Base-by-base conservation (phyloP, 1,140 invertebrate species). In the Ruditapes philippinarum region DNA sequence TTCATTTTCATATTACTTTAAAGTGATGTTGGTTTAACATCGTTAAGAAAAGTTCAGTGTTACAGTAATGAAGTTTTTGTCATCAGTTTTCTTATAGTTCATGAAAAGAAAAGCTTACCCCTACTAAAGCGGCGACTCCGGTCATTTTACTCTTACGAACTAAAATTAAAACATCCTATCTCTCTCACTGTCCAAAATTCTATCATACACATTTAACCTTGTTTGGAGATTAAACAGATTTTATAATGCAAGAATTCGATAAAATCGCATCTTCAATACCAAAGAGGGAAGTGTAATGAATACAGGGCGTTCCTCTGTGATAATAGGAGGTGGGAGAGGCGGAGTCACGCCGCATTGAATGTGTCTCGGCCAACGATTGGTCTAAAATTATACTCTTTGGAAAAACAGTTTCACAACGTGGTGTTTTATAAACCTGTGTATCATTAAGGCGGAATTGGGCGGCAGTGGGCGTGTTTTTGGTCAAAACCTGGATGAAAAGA, bases 71-170 rank as follows among this genome's bases (percentile, higher is more conserved):
- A 28, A 62, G 25, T 62, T 28, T 62, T 62, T n/a, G n/a, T n/a
- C n/a, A n/a, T n/a, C n/a, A n/a, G 22, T 62, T 25, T 4, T 54
- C 22, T 65, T 65, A 36, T 7, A n/a, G 12, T 33, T 3, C 17
- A 38, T 38, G 22, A 22, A 7, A 74, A 74, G 12, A n/a, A 74
- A 57, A 79, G 51, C 85, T 79, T 80, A 88, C 85, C 85, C 85
- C 85, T 49, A 88, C 76, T 33, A 88, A 54, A 51, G 85, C 42
- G 4, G 85, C 74, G 33, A 88, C 85, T 79, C 85, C 85, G 33
- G 85, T 88, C 85, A 88, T 88, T 65, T 49, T 88, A 88, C 42
- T 31, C 54, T 68, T 57, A 19, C 45, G n/a, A 40, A 76, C 42
- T 70, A 60, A 36, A 33, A 42, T 65, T 45, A 2, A 38, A 38